These are phyloP conservation scores for Brachypteracias leptosomus DNA, from an alignment of 2,113 vertebrate genomes.

Conservation along the genomic window DNA sequence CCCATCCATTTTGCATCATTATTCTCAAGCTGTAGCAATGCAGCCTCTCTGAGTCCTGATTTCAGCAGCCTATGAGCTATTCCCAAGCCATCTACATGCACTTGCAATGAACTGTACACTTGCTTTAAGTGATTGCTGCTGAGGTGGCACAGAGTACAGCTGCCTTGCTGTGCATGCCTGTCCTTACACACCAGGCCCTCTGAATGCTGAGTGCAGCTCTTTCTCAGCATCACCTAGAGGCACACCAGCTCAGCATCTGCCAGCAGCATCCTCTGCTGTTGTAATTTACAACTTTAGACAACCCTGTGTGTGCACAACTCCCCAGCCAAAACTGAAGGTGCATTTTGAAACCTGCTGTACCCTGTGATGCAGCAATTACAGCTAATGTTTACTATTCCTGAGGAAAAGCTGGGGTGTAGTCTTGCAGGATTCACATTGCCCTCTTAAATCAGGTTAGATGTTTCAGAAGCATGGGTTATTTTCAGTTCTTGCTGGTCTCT, in stretches of 20 bases:
- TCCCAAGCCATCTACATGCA: neutral
- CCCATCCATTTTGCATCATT: neutral
- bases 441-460: neutral
- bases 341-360: neutral
- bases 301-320: neutral
- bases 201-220: neutral
- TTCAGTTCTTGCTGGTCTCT: neutral
- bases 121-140: neutral
- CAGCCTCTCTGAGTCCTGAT: neutral
- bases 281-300: neutral
- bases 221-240: neutral
- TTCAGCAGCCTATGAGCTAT: neutral
- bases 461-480: neutral
- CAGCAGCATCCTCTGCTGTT: neutral
- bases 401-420: neutral
- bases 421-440: neutral
- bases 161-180: neutral
- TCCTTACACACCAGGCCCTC: neutral
- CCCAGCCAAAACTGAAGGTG: neutral
- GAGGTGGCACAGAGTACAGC: neutral
- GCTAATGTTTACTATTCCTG: neutral
- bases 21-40: neutral
- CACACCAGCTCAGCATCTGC: neutral
- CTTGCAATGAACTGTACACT: neutral
- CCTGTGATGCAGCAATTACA: neutral